Evolutionary conservation across 2,888 invertebrate species (phyloP), one percentile per base, ranked within the genome.

Genomic region (Zelleria hepariella): DNA sequence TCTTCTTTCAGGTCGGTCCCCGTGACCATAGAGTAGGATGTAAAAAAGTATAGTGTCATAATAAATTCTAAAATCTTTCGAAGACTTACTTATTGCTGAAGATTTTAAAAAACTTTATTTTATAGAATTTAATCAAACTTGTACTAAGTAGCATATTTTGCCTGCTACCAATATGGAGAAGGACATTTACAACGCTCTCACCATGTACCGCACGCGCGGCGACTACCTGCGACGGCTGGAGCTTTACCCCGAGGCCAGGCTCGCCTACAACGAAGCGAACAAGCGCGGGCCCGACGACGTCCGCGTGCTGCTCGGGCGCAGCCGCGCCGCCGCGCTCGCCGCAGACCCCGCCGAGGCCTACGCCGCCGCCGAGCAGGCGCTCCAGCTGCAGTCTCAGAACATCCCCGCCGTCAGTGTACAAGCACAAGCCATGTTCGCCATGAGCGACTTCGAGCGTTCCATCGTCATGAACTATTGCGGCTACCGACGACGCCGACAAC

Each of bases 351-450:
- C 76, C 18, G 86, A 86, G 62, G 86, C 88, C 0, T 86, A 77
- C 61, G 68, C 80, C 1, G 86, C 86, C 63, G 88, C 88, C 0
- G 86, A 87, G 63, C 66, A 82, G 42, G 88, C 88, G 2, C 78
- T 87, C 32, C 78, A 80, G 63, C 69, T 86, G 10, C 82, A 80
- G 63, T 86, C 88, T 1, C 65, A 62, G 0, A 86, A 85, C 64
- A 86, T 88, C 84, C 78, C 73, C 23, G 87, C 88, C 1, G 74
- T 77, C 20, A 84, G 86, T 62, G 85, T 86, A 86, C 86, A 87
- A 65, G 75, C 86, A 1, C 78, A 84, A 0, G 88, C 87, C 20
- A 74, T 86, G 77, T 87, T 87, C 64, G 82, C 86, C 15, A 82
- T 87, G 84, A 81, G 82, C 0, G 86, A 88, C 64, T 88, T 87